Base-by-base conservation (phyloP, 2,888 invertebrate species). In the Branchellion lobata region DNA sequence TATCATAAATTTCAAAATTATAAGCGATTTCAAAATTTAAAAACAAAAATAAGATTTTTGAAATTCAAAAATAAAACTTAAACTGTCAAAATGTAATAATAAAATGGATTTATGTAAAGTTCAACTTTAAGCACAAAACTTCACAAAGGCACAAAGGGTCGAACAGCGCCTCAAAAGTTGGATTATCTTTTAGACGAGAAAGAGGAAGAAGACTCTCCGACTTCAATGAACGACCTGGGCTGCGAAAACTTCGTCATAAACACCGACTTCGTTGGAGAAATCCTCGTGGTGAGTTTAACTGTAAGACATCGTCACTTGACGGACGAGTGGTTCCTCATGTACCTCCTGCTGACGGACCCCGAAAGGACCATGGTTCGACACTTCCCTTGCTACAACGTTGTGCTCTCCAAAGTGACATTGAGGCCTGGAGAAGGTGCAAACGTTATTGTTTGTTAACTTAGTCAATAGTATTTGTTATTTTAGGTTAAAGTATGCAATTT, bases 321-420 rank as follows among this genome's bases (percentile, higher is more conserved):
- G n/a, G 82, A 81, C 53, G 82, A 82, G 61, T 83, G 82, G 82
- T 82, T 81, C 68, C 80, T 83, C 24, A 78, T 81, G 0, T 83
- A 81, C 65, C 79, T 83, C 53, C 80, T 79, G 14, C 69, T 83
- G 24, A 72, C 82, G 11, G 81, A 81, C 40, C 57, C 81, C 21
- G 78, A 78, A 24, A 71, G 77, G 21, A 40, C 68, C 5, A 33
- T 47, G n/a, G 80, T 81, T n/a, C 78, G 77, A 18, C 80, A 81
- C 57, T 83, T 83, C 72, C 83, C 83, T 14, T 83, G 83, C 61
- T 80, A 83, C 61, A 82, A 81, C 29, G 78, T 82, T 0, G 81
- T 83, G 0, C 65, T 80, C 11, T 81, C 82, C 21, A 83, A 83
- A 72, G 81, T 82, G 34, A 81, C 81, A 3, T 81, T 83, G 34